Evolutionary conservation across 2,797 vertebrate genomes (phyloP).

Genomic region (Astyanax mexicanus): DNA sequence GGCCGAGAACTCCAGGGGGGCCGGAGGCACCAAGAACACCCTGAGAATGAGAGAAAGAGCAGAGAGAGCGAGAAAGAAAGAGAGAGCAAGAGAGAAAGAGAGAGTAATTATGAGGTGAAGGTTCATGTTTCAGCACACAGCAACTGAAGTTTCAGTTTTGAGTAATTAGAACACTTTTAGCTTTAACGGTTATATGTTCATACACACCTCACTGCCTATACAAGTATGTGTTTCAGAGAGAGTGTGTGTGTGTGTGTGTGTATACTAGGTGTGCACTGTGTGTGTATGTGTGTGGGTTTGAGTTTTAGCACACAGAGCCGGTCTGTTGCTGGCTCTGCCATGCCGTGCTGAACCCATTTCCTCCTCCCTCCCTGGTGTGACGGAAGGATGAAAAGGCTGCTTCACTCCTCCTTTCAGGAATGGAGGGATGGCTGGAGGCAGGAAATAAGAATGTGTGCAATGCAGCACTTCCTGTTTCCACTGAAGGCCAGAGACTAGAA

Average conservation of each 20-base stretch:
- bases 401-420: conserved; percentile 43
- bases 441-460: conserved; percentile 41
- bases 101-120: conserved; percentile 56
- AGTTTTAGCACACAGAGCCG: conserved; percentile 49
- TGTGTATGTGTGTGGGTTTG: conserved; percentile 28
- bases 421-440: conserved; percentile 34
- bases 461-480: conserved; percentile 34
- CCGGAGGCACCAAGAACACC: conserved; percentile 92
- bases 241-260: conserved; percentile 54
- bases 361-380: conserved; percentile 55
- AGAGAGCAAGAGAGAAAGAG: conserved; percentile 51
- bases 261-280: conserved; percentile 19
- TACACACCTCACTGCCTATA: too few species aligned
- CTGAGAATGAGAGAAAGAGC: conserved; percentile 74
- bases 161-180: too few species aligned
- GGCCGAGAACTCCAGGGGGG: conserved; percentile 92
- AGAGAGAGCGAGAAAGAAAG: conserved; percentile 53
- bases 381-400: conserved; percentile 57
- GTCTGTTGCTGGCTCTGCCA: conserved; percentile 55
- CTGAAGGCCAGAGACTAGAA: conserved; percentile 5
- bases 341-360: conserved; percentile 56
- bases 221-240: neutral
- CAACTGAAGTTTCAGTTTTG: too few species aligned
- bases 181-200: too few species aligned
- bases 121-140: too few species aligned